Evolutionary conservation across 2,113 vertebrate genomes (phyloP).

Genomic region (Rattus norvegicus): DNA sequence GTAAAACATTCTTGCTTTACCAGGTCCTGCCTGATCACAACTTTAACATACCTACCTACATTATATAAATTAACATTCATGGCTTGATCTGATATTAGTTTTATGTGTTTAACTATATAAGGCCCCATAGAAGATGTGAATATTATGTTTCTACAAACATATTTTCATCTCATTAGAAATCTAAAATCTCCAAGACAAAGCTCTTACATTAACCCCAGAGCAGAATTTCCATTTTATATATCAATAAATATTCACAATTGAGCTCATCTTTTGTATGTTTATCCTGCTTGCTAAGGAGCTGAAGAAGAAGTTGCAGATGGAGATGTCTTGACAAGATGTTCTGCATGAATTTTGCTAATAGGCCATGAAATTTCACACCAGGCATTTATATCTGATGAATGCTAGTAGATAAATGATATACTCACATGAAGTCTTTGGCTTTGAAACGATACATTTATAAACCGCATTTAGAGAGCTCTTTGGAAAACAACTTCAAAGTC

Average conservation of each 20-base stretch:
- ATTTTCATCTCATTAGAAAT: constrained; percentile 11
- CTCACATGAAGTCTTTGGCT: not conserved
- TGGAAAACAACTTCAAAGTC: constrained; percentile 20
- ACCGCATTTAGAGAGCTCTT: not conserved
- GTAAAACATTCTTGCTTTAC: not conserved
- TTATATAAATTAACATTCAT: not conserved
- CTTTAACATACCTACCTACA: not conserved
- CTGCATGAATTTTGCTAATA: not conserved
- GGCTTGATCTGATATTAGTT: not conserved
- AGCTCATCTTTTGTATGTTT: constrained; percentile 8
- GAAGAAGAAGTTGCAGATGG: not conserved
- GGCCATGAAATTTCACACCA: not conserved
- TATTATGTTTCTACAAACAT: not conserved
- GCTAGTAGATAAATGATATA: not conserved
- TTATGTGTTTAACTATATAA: constrained; percentile 1
- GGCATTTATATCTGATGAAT: not conserved
- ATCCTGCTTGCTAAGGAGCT: not conserved
- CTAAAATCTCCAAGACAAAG: not conserved
- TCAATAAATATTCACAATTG: constrained; percentile 15
- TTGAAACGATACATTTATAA: constrained; percentile 10
- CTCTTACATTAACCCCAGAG: not conserved
- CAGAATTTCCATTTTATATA: not conserved
- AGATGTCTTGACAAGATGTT: not conserved
- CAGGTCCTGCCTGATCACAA: not conserved
- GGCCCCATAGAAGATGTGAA: not conserved